phyloP scores from a whole-genome alignment of 1,140 invertebrate genomes.

The Pogonus chalceus region DNA sequence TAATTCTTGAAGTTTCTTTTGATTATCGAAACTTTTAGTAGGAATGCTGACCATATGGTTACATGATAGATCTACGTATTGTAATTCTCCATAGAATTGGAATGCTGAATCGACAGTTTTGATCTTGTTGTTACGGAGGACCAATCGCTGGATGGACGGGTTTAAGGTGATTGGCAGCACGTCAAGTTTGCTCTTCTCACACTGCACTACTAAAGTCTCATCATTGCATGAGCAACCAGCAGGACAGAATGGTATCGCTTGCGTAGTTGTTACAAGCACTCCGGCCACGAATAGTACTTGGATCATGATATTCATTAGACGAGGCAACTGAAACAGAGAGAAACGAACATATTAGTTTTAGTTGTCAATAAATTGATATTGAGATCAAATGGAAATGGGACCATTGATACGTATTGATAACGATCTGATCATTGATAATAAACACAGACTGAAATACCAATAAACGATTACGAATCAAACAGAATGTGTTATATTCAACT shows the following conservation, averaged over 20 bases:
- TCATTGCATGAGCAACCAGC: slow-evolving; percentile 77
- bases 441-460: too few relatives aligned
- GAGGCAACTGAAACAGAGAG: slow-evolving; percentile 32
- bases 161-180: slow-evolving; percentile 85
- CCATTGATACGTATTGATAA: too few relatives aligned
- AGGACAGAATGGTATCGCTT: slow-evolving; percentile 48
- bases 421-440: background rate
- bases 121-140: slow-evolving; percentile 75
- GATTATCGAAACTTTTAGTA: slow-evolving; percentile 63
- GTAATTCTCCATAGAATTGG: slow-evolving; percentile 74
- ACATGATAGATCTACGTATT: slow-evolving; percentile 71
- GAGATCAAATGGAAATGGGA: too few relatives aligned
- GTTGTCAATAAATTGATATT: too few relatives aligned
- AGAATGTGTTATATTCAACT: too few relatives aligned
- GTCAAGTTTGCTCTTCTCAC: slow-evolving; percentile 73
- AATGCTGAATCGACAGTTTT: slow-evolving; percentile 78
- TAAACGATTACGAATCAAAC: too few relatives aligned
- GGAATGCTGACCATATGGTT: slow-evolving; percentile 75
- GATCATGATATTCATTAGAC: slow-evolving; percentile 20
- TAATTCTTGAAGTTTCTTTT: slow-evolving; percentile 69
- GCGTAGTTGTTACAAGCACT: slow-evolving; percentile 27
- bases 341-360: too few relatives aligned
- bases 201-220: slow-evolving; percentile 75
- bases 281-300: slow-evolving; percentile 28
- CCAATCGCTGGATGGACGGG: slow-evolving; percentile 73